Conservation (phyloP, 2,888 invertebrate species). For the Rhagonycha lutea region DNA sequence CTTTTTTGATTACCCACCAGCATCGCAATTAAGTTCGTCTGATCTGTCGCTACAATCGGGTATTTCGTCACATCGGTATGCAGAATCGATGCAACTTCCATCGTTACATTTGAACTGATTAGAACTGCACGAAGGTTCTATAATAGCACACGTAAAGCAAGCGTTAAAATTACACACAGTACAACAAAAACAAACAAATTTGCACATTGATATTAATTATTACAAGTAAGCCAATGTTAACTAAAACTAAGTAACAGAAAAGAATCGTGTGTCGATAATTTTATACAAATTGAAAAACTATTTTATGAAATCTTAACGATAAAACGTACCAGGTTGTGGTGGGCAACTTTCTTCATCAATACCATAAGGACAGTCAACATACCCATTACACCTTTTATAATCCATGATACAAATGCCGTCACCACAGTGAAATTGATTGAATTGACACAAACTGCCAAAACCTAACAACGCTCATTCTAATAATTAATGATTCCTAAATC, state of each 20-base stretch:
- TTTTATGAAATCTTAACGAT: not conserved
- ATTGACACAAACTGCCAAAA: conserved; percentile 38
- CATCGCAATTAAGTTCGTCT: conserved; percentile 58
- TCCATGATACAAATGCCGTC: conserved; percentile 66
- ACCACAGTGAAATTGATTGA: conserved; percentile 62
- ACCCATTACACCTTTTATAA: conserved; percentile 58
- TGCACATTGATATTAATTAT: not conserved
- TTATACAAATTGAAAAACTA: not conserved
- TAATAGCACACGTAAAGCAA: conserved; percentile 35
- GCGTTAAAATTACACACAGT: conserved; percentile 10
- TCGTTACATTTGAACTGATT: conserved; percentile 67
- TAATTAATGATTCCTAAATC: conserved; percentile 1
- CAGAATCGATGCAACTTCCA: conserved; percentile 62
- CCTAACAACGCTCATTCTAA: conserved; percentile 30
- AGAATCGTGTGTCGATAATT: not conserved
- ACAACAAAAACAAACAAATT: conserved; percentile 3
- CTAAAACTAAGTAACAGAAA: not conserved
- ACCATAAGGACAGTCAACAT: conserved; percentile 54
- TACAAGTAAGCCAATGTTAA: not conserved
- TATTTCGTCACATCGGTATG: conserved; percentile 58
- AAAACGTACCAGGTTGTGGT: conserved; percentile 34
- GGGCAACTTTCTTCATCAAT: conserved; percentile 53
- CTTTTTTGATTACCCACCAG: conserved; percentile 41
- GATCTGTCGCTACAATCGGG: conserved; percentile 60
- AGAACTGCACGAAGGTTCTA: conserved; percentile 56